phyloP scores from a whole-genome alignment of 2,113 vertebrate genomes.

The Loxodonta africana region DNA sequence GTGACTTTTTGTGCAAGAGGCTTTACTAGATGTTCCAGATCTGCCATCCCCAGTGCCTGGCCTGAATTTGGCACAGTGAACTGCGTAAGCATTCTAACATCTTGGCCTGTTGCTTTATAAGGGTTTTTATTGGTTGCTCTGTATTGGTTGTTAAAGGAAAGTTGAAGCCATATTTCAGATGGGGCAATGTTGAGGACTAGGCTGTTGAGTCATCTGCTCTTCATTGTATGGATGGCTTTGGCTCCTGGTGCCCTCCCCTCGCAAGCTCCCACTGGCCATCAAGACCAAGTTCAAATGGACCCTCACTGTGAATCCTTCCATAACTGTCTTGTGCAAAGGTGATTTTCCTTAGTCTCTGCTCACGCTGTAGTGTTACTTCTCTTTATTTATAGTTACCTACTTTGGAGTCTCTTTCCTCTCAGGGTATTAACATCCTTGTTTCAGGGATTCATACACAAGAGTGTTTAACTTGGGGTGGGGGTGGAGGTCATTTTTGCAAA shows the following conservation, averaged over 20 bases:
- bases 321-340: background rate
- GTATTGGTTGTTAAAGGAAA: background rate
- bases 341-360: background rate
- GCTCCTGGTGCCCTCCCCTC: background rate
- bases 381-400: background rate
- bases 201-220: background rate
- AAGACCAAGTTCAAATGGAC: background rate
- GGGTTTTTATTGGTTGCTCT: background rate
- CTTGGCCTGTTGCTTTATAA: background rate
- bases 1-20: background rate
- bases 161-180: background rate
- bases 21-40: background rate
- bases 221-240: background rate
- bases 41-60: background rate
- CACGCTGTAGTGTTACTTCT: fast-evolving
- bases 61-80: background rate
- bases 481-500: background rate
- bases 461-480: background rate
- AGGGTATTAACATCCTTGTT: background rate
- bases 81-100: too few species aligned
- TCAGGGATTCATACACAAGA: background rate
- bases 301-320: background rate
- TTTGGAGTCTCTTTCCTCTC: background rate
- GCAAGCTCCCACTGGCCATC: background rate
- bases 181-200: background rate